phyloP scores from a whole-genome alignment of 2,888 invertebrate genomes.

The Volucella inanis region DNA sequence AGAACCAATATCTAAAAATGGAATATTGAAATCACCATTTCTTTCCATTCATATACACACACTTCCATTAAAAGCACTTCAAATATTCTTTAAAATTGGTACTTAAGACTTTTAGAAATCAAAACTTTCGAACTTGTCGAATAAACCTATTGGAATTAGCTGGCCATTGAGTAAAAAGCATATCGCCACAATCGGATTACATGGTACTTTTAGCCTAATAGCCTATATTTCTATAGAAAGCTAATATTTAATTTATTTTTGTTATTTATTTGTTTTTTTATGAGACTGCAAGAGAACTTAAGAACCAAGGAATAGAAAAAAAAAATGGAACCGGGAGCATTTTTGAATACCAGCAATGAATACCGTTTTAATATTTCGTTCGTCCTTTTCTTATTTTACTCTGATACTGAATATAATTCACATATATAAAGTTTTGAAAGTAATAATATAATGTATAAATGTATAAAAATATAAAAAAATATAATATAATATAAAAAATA shows the following conservation, averaged over 20 bases:
- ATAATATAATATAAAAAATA: too few relatives aligned
- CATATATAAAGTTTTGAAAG: conserved; percentile 36
- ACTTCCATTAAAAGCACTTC: conserved; percentile 23
- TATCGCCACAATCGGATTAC: conserved; percentile 69
- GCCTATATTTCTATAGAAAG: conserved; percentile 42
- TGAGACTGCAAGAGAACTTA: conserved; percentile 1
- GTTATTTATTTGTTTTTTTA: conserved; percentile 68
- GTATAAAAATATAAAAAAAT: conserved; percentile 36
- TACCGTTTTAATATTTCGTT: conserved; percentile 46
- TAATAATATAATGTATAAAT: conserved; percentile 12
- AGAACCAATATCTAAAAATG: too few relatives aligned
- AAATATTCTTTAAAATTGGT: conserved; percentile 27
- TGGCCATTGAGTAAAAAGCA: conserved; percentile 66
- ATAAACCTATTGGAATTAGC: conserved; percentile 70
- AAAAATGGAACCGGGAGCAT: conserved; percentile 27
- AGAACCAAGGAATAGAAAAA: conserved; percentile 11
- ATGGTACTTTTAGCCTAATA: conserved; percentile 71
- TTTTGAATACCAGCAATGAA: conserved; percentile 41
- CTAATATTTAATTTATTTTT: conserved; percentile 70
- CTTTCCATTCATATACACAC: conserved; percentile 13
- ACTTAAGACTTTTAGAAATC: conserved; percentile 59
- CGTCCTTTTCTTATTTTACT: conserved; percentile 31
- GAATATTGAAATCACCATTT: too few relatives aligned
- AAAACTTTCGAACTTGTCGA: conserved; percentile 59
- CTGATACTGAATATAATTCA: conserved; percentile 32